Base-by-base conservation (phyloP, 2,797 vertebrate species). In the Serranus cabrilla region DNA sequence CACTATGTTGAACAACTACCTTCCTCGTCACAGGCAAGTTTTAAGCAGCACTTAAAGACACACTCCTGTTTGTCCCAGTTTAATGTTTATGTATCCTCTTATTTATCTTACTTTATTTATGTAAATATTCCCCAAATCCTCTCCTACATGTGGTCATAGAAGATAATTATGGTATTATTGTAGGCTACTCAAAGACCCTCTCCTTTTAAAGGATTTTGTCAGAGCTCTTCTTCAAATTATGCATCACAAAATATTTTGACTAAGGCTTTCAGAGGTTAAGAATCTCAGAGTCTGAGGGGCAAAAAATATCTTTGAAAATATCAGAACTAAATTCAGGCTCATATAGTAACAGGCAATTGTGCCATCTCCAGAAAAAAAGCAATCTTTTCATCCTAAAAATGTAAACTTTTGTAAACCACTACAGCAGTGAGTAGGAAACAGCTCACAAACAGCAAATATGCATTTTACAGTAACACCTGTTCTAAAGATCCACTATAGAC, bases 1-100 rank as follows among this genome's bases (percentile, higher is more conserved):
- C 71, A 99, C 98, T 10, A 95, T 99, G 94, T 87, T 99, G 76
- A 96, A 96, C 47, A 99, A 99, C 91, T 93, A 94, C 86, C 83
- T 96, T 46, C 97, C 98, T 57, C 95, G 97, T 62, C 96, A 97
- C 92, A 97, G 98, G 98, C 96, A 85, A 90, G 85, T 27, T 6
- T 23, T 1, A 57, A 64, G 50, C 27, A 13, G 20, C 13, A 14
- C 20, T 18, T 55, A 37, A 57, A 76, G 42, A 43, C 16, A 4
- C 9, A 50, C 27, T 14, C n/a, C 23, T 56, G 43, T 9, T 34
- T 2, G 1, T n/a, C 14, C 18, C 17, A 21, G 37, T 25, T 64
- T 9, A 23, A 6, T 51, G 6, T 62, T 13, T n/a, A 17, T 56
- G 7, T 49, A 27, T 27, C 27, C 3, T 3, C 27, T 3, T 27